Base-by-base conservation (phyloP, 2,113 vertebrate genomes). In the Pluvianellus socialis region DNA sequence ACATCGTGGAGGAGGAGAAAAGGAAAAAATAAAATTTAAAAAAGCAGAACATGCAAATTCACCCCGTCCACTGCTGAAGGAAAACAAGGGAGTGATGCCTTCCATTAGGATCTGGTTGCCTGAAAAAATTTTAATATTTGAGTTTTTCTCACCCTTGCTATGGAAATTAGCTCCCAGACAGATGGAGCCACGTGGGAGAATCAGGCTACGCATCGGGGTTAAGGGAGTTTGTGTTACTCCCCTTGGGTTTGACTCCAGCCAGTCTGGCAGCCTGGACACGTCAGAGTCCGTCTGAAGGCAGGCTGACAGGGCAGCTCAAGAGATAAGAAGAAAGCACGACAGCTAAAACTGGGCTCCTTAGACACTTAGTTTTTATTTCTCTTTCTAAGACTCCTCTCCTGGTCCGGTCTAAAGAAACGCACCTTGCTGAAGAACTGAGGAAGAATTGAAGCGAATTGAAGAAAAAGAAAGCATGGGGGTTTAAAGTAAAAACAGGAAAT, bases 131-230 rank as follows among this genome's bases (percentile, higher is more conserved):
- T 10, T 30, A 59, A 10, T 49, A 30, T 50, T 55, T 22, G 52
- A 49, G 42, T 8, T 73, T 89, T 86, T 80, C 38, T 86, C 35
- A 21, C 10, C 26, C 14, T 76, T 56, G 13, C 42, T 14, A 2
- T 1, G 2, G 71, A 76, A 73, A 53, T 76, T 7, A 44, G 17
- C 23, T 32, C 50, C 72, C 67, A 33, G 53, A 30, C 8, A 40
- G 61, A 32, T 0, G 40, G 32, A 67, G 42, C 23, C 38, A 79
- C 0, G 0, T 19, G 32, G 72, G 33, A 87, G 35, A 44, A 45
- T 5, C 2, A 2, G 44, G 35, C 62, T 73, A 0, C 7, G 27
- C 45, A 10, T 30, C 0, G 0, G 30, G 50, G 50, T 73, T 88
- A 47, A 73, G 12, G 27, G 82, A 55, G 89, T 73, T 28, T 28